Conservation (phyloP, 2,888 invertebrate species). For the Drosophila monieri region DNA sequence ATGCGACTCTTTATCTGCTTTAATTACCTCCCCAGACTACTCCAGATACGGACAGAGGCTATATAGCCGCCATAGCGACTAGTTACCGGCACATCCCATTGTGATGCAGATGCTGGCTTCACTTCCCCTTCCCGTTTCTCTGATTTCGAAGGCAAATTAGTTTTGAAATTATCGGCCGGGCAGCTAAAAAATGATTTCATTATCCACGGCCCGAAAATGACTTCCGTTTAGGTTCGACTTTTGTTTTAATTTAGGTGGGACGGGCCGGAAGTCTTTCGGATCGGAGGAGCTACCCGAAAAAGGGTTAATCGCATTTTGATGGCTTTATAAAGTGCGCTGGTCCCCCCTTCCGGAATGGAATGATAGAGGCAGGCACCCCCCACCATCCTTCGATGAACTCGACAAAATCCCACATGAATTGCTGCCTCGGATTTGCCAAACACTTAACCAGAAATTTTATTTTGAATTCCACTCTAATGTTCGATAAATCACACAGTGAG, state of each 20-base stretch:
- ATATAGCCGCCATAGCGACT: not conserved
- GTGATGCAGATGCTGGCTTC: conserved; percentile 74
- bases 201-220: conserved; percentile 69
- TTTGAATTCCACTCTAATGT: conserved; percentile 74
- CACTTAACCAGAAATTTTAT: conserved; percentile 80
- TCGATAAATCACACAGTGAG: conserved; percentile 68
- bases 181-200: conserved; percentile 66
- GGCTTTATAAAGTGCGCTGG: conserved; percentile 67
- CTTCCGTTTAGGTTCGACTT: conserved; percentile 75
- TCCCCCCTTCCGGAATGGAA: too few species aligned
- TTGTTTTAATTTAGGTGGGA: conserved; percentile 67
- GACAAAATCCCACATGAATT: conserved; percentile 74
- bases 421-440: conserved; percentile 75
- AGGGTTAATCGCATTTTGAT: conserved; percentile 81
- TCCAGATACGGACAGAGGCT: too few species aligned
- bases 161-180: conserved; percentile 29
- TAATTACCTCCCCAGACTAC: conserved; percentile 58
- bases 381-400: not conserved
- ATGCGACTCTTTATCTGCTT: conserved; percentile 79
- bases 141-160: conserved; percentile 66
- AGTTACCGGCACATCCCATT: conserved; percentile 46
- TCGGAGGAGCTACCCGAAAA: conserved; percentile 60
- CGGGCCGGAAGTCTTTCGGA: conserved; percentile 27
- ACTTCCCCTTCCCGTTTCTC: conserved; percentile 55
- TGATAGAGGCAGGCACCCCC: too few species aligned